Conservation (phyloP, 2,888 invertebrate genomes). For the Drosophila multiciliata region DNA sequence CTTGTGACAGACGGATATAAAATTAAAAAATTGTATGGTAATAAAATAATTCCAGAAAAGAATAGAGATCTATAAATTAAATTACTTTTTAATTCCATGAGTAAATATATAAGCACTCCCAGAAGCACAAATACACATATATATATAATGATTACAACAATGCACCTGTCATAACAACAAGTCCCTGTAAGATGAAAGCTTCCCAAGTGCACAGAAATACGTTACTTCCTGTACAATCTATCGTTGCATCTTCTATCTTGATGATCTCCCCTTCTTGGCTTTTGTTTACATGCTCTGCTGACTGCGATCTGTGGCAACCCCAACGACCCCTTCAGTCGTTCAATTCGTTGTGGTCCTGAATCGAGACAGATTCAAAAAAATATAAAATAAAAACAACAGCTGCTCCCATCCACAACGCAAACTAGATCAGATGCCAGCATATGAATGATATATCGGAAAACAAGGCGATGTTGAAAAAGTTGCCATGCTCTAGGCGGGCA, state of each 20-base stretch:
- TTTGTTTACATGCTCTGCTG: constrained; percentile 4
- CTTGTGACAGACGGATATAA: neutral
- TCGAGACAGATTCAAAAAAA: constrained; percentile 4
- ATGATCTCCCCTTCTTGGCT: constrained; percentile 44
- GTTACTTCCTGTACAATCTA: constrained; percentile 32
- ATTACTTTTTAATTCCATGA: neutral
- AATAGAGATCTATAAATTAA: fast-evolving
- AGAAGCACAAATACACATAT: neutral
- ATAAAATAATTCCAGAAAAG: neutral
- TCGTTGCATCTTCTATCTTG: constrained; percentile 23
- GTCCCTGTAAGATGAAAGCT: constrained; percentile 4
- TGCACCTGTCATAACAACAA: constrained; percentile 19
- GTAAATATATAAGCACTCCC: neutral
- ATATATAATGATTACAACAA: neutral
- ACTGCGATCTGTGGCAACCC: constrained; percentile 13
- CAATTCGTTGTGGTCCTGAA: constrained; percentile 26
- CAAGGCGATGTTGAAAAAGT: constrained; percentile 55
- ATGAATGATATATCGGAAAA: constrained; percentile 53
- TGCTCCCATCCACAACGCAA: constrained; percentile 48
- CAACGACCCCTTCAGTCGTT: constrained; percentile 11
- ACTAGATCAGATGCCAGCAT: constrained; percentile 53
- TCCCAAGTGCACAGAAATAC: constrained; percentile 5
- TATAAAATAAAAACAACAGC: constrained; percentile 29
- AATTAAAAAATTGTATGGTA: neutral
- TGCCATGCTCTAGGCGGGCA: constrained; percentile 52